These are phyloP conservation scores for Neria commutata DNA, from an alignment of 2,888 invertebrate genomes.

Conservation along the genomic window DNA sequence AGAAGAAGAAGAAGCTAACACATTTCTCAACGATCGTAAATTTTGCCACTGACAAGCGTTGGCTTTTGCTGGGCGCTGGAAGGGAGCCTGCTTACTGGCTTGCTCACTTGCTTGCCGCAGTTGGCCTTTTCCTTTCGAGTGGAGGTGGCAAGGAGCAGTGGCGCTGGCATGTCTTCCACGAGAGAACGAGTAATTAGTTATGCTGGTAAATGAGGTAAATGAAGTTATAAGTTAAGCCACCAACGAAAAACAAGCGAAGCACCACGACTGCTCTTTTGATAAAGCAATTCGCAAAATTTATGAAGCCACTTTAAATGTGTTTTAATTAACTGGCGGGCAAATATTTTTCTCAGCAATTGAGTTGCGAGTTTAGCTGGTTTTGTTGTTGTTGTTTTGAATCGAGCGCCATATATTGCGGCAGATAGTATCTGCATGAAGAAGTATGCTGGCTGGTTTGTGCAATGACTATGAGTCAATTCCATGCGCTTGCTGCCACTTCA, in stretches of 20 bases:
- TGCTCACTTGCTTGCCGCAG: too few relatives aligned
- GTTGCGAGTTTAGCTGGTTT: too few relatives aligned
- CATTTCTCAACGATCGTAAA: conserved; percentile 31
- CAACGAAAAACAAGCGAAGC: conserved; percentile 6
- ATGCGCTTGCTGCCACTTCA: too few relatives aligned
- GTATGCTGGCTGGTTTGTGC: neutral
- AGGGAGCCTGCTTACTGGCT: too few relatives aligned
- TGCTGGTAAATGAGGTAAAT: conserved; percentile 34
- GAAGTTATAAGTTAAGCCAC: conserved; percentile 36
- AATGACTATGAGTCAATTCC: neutral
- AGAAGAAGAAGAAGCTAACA: too few relatives aligned
- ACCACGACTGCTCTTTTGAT: conserved; percentile 27
- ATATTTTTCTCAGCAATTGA: too few relatives aligned
- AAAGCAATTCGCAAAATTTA: conserved; percentile 29
- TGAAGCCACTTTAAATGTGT: conserved; percentile 35
- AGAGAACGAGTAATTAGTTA: conserved; percentile 32
- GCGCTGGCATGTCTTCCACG: neutral
- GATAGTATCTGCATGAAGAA: too few relatives aligned
- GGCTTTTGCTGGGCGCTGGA: neutral
- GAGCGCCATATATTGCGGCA: neutral
- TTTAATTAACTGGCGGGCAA: conserved; percentile 37
- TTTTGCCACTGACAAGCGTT: conserved; percentile 36
- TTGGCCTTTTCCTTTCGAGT: too few relatives aligned
- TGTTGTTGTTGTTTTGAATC: neutral
- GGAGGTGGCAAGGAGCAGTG: too few relatives aligned